Conservation (phyloP, 2,888 invertebrate genomes). For the Atherix ibis region DNA sequence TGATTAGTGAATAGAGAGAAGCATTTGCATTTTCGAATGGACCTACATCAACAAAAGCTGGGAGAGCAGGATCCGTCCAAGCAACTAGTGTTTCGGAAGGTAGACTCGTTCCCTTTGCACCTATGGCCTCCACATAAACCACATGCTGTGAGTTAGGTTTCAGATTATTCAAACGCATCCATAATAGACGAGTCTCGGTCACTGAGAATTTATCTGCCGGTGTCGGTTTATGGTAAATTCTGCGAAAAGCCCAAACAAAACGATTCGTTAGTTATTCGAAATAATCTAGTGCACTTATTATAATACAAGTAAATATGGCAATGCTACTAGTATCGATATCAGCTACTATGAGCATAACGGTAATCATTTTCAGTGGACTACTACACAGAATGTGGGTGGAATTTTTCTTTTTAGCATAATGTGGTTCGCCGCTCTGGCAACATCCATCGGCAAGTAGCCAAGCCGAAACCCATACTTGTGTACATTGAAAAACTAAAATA, state of each 20-base stretch:
- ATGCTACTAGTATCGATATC: too few species aligned
- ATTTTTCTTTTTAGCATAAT: too few species aligned
- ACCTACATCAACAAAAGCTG: slow-evolving; percentile 68
- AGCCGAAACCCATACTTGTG: too few species aligned
- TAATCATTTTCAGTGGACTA: too few species aligned
- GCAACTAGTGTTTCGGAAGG: slow-evolving; percentile 70
- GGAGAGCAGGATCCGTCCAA: slow-evolving; percentile 78
- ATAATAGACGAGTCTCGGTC: slow-evolving; percentile 50
- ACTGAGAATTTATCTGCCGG: slow-evolving; percentile 43
- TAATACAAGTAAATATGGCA: too few species aligned
- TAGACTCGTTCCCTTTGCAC: slow-evolving; percentile 51
- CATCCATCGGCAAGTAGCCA: too few species aligned
- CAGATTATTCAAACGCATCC: slow-evolving; percentile 52
- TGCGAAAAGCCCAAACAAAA: slow-evolving; percentile 21
- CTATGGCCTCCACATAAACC: slow-evolving; percentile 56
- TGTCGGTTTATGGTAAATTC: slow-evolving; percentile 53
- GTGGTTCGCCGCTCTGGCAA: too few species aligned
- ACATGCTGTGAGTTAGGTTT: slow-evolving; percentile 71
- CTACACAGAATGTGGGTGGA: too few species aligned
- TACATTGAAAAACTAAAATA: too few species aligned
- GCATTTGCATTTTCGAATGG: neutral
- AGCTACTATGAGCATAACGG: too few species aligned
- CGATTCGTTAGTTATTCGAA: too few species aligned
- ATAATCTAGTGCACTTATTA: too few species aligned
- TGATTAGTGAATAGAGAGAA: neutral